These are phyloP conservation scores for Phoenicopterus ruber DNA, from an alignment of 2,113 vertebrate species.

Conservation along the genomic window DNA sequence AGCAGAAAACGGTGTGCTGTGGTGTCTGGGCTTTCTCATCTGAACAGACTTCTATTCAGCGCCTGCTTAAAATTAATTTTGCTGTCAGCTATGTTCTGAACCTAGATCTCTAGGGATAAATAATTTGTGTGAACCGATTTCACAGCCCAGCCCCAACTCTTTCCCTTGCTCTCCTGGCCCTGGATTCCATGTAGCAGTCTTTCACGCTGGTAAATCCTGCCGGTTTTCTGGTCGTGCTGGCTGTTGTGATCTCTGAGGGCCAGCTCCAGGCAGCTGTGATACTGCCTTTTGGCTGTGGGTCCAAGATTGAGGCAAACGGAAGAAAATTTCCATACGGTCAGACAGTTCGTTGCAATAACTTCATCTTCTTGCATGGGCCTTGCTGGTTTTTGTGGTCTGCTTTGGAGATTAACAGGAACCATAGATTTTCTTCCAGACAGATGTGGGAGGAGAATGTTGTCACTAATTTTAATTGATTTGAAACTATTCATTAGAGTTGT, in stretches of 20 bases:
- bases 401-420: conserved; percentile 3
- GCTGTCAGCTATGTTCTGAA: not conserved
- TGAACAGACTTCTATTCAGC: not conserved
- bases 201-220: not conserved
- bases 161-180: not conserved
- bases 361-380: conserved; percentile 13
- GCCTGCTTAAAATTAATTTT: not conserved
- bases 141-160: not conserved
- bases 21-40: not conserved
- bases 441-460: not conserved
- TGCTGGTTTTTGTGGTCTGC: not conserved
- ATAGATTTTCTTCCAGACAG: not conserved
- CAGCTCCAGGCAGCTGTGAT: not conserved
- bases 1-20: not conserved
- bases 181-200: not conserved
- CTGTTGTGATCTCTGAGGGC: not conserved
- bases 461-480: not conserved
- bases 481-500: not conserved
- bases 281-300: not conserved
- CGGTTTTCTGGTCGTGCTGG: not conserved
- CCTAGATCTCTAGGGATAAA: not conserved
- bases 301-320: not conserved
- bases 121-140: not conserved
- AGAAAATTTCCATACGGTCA: not conserved
- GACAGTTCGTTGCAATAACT: not conserved